Evolutionary conservation across 92 coral and sea anemone genomes (phyloP).

Genomic region (Porites rus): DNA sequence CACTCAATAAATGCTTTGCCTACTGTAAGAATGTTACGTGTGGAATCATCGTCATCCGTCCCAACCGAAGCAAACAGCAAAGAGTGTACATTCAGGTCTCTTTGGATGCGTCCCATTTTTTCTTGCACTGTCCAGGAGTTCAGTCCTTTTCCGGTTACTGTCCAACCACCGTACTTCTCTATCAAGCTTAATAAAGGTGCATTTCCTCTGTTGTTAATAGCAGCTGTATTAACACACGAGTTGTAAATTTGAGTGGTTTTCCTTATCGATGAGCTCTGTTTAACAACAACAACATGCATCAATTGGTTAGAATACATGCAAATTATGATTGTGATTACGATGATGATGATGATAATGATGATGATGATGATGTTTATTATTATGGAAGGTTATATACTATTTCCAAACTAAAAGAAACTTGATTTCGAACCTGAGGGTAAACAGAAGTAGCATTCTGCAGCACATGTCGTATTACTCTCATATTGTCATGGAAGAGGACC

Average conservation of each 20-base stretch:
- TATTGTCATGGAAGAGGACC: slow-evolving; percentile 26
- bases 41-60: slow-evolving; percentile 39
- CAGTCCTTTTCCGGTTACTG: slow-evolving; percentile 40
- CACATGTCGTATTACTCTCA: slow-evolving; percentile 41
- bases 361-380: too few species aligned
- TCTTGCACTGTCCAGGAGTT: slow-evolving; percentile 33
- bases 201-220: slow-evolving; percentile 49
- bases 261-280: slow-evolving; percentile 60
- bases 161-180: slow-evolving; percentile 72
- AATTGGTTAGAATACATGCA: too few species aligned
- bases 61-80: slow-evolving; percentile 21
- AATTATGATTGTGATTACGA: too few species aligned
- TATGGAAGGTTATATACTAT: not conserved
- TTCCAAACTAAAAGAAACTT: not conserved
- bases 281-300: not conserved
- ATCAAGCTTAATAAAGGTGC: slow-evolving; percentile 54
- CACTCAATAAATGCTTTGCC: not conserved
- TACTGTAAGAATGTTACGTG: slow-evolving; percentile 22
- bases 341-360: too few species aligned
- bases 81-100: slow-evolving; percentile 56
- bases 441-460: slow-evolving; percentile 42
- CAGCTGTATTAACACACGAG: slow-evolving; percentile 55
- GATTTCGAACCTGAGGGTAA: slow-evolving; percentile 54
- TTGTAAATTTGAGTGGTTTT: slow-evolving; percentile 58
- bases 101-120: slow-evolving; percentile 50